Percentiles rank a stretch among this genome's conserved stretches.
These are phyloP conservation scores for Diplolepis rosae DNA, from an alignment of 2,888 invertebrate species.

Conservation along the genomic window DNA sequence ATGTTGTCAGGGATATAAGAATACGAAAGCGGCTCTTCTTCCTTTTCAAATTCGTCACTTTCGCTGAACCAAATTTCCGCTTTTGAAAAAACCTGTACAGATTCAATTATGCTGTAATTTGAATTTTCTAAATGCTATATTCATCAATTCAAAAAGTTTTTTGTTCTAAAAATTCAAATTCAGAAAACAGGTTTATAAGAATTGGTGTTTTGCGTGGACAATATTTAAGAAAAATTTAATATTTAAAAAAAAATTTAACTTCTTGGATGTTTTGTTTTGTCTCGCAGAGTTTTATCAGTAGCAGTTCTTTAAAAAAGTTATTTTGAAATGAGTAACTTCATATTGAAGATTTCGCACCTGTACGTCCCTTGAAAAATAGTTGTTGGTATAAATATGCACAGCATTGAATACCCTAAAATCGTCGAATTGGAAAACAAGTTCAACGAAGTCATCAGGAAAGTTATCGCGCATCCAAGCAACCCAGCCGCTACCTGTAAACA, in stretches of 20 bases:
- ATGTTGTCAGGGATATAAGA: conserved; percentile 78
- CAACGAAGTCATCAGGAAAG: conserved; percentile 76
- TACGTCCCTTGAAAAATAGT: conserved; percentile 81
- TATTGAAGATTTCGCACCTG: conserved; percentile 74
- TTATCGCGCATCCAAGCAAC: conserved; percentile 83
- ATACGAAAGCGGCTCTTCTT: conserved; percentile 68
- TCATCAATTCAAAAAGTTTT: background rate
- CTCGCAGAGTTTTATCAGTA: background rate
- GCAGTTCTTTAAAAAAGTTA: conserved; percentile 11
- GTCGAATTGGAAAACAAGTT: conserved; percentile 83
- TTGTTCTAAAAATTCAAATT: no score
- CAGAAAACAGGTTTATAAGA: no score
- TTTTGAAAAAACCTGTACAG: conserved; percentile 78
- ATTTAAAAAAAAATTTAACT: background rate
- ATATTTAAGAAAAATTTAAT: no score
- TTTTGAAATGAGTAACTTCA: background rate
- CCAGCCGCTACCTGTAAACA: conserved; percentile 81
- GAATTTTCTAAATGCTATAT: background rate
- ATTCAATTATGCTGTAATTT: background rate
- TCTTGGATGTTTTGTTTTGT: background rate
- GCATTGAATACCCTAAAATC: conserved; percentile 80
- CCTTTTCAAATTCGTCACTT: conserved; percentile 55
- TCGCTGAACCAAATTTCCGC: conserved; percentile 80
- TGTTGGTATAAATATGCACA: conserved; percentile 82
- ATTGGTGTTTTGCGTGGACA: no score